Percentiles rank a stretch among this genome's conserved stretches.
These are phyloP conservation scores for Prionace glauca DNA, from an alignment of 2,797 vertebrate genomes.

Conservation along the genomic window DNA sequence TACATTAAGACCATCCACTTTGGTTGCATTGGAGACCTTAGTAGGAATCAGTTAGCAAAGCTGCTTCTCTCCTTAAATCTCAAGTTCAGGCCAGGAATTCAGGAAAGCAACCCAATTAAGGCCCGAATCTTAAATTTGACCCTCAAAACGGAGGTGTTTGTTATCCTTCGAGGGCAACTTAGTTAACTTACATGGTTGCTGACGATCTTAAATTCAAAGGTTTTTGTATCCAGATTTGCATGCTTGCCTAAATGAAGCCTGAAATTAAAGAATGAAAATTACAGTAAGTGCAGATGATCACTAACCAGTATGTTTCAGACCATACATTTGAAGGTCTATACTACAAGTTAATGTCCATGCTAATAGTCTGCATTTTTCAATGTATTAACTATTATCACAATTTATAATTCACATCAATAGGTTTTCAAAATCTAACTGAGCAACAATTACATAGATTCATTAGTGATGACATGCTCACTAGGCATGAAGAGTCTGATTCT, in stretches of 20 bases:
- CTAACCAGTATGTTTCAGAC: neutral
- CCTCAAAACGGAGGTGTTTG: neutral
- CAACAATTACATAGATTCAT: neutral
- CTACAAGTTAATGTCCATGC: neutral
- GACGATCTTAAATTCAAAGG: constrained; percentile 87
- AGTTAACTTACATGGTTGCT: constrained; percentile 75
- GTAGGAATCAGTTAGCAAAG: neutral
- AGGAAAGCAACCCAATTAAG: neutral
- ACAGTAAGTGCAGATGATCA: neutral
- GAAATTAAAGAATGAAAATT: constrained; percentile 45
- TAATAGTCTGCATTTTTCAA: neutral
- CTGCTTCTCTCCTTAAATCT: no score
- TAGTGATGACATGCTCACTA: neutral
- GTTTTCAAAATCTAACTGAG: neutral
- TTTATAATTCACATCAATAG: neutral
- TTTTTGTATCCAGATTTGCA: constrained; percentile 72
- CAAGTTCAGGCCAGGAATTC: neutral
- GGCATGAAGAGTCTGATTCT: neutral
- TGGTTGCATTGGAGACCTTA: neutral
- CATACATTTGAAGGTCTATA: neutral
- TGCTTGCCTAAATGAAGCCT: constrained; percentile 83
- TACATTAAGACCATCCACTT: neutral
- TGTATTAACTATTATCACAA: neutral
- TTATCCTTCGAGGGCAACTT: neutral
- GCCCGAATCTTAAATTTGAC: neutral